Evolutionary conservation across 2,797 vertebrate genomes (phyloP), one percentile per base, ranked within the genome.

Genomic region (Gorsachius magnificus): DNA sequence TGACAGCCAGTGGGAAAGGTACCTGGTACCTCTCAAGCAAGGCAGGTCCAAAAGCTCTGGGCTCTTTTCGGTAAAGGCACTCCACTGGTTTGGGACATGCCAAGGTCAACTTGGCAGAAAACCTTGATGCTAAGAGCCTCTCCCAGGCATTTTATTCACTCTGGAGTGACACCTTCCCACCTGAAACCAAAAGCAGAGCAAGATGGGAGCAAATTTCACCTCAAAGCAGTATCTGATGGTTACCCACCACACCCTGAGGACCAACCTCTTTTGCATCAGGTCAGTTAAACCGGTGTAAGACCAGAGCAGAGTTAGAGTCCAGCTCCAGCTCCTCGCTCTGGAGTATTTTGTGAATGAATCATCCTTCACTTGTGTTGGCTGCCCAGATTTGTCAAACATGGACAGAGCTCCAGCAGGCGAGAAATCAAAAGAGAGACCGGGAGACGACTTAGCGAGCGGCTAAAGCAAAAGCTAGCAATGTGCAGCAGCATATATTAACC

Each of bases 281-380:
- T 41, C 82, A 51, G 33, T 45, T 53, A 60, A 38, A 78, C 7
- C 1, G 1, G n/a, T 16, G 29, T 33, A 45, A 94, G 88, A 75
- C 17, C 79, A 64, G 68, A 46, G 71, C 24, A 18, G 54, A 74
- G 53, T 3, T 26, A 11, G 18, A 75, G 85, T 12, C 69, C 76
- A 71, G 75, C 48, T 12, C 69, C 76, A 71, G 75, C 48, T 80
- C 64, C 84, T 85, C 50, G 22, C 45, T 56, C 31, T 4, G 76
- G 80, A 88, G 28, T 63, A 36, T 63, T 93, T 54, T 70, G 90
- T 72, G 90, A 97, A 76, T 38, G 77, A 86, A 82, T 88, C 58
- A 91, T 11, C 76, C 60, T n/a, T 64, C 0, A 0, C 36, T 92
- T 91, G 85, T 46, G 43, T 10, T 92, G 95, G 87, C 90, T 82